These are phyloP conservation scores for Apodemus agrarius DNA, from an alignment of 2,797 vertebrate genomes.

Conservation along the genomic window DNA sequence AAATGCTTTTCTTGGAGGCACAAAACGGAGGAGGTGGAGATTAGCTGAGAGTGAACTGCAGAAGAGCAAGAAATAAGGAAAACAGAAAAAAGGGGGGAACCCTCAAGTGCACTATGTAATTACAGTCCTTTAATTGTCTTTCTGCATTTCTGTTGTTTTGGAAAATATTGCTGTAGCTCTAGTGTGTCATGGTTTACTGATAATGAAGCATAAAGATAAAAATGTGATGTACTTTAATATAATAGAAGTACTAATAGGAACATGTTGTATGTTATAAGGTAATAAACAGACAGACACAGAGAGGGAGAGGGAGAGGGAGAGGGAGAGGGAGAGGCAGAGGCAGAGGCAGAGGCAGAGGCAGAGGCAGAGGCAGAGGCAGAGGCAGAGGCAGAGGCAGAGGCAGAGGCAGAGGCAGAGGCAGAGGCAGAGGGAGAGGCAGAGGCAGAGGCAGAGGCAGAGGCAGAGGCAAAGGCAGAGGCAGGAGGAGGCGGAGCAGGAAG, in stretches of 20 bases:
- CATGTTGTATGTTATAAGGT: background rate
- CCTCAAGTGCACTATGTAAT: background rate
- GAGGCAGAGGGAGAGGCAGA: background rate
- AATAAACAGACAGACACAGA: background rate
- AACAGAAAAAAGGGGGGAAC: background rate
- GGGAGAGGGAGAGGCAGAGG: background rate
- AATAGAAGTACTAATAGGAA: background rate
- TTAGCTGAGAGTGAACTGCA: background rate
- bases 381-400: background rate
- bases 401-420: background rate
- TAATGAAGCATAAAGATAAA: constrained; percentile 17
- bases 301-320: background rate
- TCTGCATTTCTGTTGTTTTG: background rate
- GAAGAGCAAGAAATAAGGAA: background rate
- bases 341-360: background rate
- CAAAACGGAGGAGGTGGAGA: background rate
- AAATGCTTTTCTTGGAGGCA: background rate
- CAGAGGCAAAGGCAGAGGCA: background rate
- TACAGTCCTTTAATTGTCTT: background rate
- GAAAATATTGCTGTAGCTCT: background rate
- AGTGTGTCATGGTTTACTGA: background rate
- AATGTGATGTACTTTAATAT: background rate
- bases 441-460: background rate
- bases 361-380: background rate
- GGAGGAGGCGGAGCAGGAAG: too few relatives aligned